Evolutionary conservation across 37 sponge, comb jelly and placozoan species (phyloP).

Genomic region (Spongilla lacustris): DNA sequence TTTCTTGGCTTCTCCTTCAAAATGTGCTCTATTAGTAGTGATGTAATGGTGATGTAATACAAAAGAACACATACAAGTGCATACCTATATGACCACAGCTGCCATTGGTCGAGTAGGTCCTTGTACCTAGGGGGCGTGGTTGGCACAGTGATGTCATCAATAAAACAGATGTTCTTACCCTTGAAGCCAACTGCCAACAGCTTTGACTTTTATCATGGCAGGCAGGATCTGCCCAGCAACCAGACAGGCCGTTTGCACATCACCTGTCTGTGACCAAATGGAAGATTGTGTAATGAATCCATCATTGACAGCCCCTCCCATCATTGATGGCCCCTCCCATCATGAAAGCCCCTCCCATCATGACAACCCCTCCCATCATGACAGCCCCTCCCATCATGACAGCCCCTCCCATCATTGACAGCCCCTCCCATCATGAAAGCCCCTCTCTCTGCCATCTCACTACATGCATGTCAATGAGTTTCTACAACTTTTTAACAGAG

Average conservation of each 20-base stretch:
- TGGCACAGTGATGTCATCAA: neutral
- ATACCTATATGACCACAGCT: constrained; percentile 86
- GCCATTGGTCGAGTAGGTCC: constrained; percentile 82
- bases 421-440: neutral
- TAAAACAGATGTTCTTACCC: constrained; percentile 46
- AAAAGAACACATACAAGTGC: neutral
- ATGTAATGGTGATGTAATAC: neutral
- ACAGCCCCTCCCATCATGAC: neutral
- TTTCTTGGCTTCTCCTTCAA: constrained; percentile 66
- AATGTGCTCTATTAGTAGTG: constrained; percentile 47
- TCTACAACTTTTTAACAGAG: too few species aligned
- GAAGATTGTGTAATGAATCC: neutral
- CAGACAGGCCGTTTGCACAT: constrained; percentile 87
- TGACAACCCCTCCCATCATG: neutral
- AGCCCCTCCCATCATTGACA: neutral
- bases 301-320: neutral
- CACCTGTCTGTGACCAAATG: constrained; percentile 65
- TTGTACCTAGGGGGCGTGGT: constrained; percentile 52
- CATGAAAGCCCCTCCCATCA: neutral
- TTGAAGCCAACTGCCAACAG: constrained; percentile 71
- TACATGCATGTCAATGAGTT: too few species aligned
- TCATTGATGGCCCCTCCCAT: neutral
- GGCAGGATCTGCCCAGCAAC: constrained; percentile 68
- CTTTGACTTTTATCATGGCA: constrained; percentile 17
- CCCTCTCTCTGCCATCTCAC: too few species aligned